Conservation (phyloP, 2,888 invertebrate species). For the Epicampocera succincta region DNA sequence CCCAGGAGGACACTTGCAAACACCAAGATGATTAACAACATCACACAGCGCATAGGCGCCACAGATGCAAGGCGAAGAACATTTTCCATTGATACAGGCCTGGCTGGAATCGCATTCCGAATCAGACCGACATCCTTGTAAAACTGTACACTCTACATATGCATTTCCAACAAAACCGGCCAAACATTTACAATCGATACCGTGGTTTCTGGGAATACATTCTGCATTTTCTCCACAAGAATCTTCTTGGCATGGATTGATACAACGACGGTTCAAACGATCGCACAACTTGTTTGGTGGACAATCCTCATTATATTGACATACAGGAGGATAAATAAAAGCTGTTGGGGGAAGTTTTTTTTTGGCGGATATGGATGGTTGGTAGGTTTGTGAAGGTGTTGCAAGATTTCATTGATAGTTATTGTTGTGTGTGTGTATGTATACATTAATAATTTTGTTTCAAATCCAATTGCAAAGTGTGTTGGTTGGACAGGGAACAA, state of each 20-base stretch:
- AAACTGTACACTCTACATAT: slow-evolving; percentile 86
- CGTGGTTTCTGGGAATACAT: slow-evolving; percentile 89
- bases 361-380: slow-evolving; percentile 31
- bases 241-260: slow-evolving; percentile 90
- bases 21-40: slow-evolving; percentile 89
- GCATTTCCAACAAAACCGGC: slow-evolving; percentile 90
- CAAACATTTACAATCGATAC: slow-evolving; percentile 88
- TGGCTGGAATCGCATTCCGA: slow-evolving; percentile 88
- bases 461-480: slow-evolving; percentile 35
- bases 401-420: slow-evolving; percentile 4
- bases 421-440: slow-evolving; percentile 38
- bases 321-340: slow-evolving; percentile 84
- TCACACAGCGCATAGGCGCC: slow-evolving; percentile 91
- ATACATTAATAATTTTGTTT: slow-evolving; percentile 29
- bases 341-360: slow-evolving; percentile 76
- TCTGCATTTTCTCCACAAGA: slow-evolving; percentile 92
- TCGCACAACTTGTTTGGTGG: slow-evolving; percentile 93
- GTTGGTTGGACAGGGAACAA: slow-evolving; percentile 25
- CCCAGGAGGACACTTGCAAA: slow-evolving; percentile 91
- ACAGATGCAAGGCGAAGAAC: slow-evolving; percentile 89
- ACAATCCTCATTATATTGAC: slow-evolving; percentile 95
- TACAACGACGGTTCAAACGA: slow-evolving; percentile 90
- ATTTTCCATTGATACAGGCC: slow-evolving; percentile 90
- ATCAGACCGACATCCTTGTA: slow-evolving; percentile 88
- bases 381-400: slow-evolving; percentile 46